phyloP scores from a whole-genome alignment of 2,888 invertebrate species.

The Diarsia brunnea region DNA sequence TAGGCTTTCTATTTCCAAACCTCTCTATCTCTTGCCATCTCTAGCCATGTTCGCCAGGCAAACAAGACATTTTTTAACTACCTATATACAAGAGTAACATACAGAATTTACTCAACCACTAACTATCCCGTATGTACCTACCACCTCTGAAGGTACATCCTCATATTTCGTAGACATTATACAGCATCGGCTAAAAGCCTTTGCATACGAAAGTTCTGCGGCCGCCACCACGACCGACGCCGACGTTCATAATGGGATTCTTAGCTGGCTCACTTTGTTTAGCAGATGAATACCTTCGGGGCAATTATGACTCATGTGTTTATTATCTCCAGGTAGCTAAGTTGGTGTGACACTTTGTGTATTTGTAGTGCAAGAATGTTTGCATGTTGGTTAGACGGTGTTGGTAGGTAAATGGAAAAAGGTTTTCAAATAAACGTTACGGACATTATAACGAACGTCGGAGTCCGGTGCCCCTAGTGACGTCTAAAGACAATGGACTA shows the following conservation, averaged over 20 bases:
- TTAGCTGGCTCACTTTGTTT: slow-evolving; percentile 67
- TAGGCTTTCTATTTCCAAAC: not conserved
- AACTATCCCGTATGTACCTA: slow-evolving; percentile 59
- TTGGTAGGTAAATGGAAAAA: too few relatives aligned
- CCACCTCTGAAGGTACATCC: slow-evolving; percentile 57
- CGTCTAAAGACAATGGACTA: not conserved
- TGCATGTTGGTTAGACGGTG: not conserved
- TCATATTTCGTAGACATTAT: slow-evolving; percentile 75
- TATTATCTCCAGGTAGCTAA: slow-evolving; percentile 64
- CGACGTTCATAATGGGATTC: slow-evolving; percentile 67
- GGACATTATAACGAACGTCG: not conserved
- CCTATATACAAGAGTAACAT: not conserved
- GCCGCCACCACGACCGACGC: slow-evolving; percentile 55
- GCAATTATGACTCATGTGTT: slow-evolving; percentile 64
- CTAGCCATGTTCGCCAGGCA: not conserved
- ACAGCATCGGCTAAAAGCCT: slow-evolving; percentile 77
- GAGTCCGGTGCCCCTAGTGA: not conserved
- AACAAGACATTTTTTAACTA: not conserved
- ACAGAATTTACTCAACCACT: slow-evolving; percentile 21
- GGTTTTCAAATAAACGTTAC: too few relatives aligned
- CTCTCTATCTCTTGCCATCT: not conserved
- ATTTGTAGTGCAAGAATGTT: slow-evolving; percentile 17
- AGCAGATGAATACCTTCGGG: slow-evolving; percentile 63
- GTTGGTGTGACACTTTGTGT: slow-evolving; percentile 49
- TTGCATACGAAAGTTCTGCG: slow-evolving; percentile 76